These are phyloP conservation scores for Aphrophora alni DNA, from an alignment of 2,888 invertebrate species.

Conservation along the genomic window DNA sequence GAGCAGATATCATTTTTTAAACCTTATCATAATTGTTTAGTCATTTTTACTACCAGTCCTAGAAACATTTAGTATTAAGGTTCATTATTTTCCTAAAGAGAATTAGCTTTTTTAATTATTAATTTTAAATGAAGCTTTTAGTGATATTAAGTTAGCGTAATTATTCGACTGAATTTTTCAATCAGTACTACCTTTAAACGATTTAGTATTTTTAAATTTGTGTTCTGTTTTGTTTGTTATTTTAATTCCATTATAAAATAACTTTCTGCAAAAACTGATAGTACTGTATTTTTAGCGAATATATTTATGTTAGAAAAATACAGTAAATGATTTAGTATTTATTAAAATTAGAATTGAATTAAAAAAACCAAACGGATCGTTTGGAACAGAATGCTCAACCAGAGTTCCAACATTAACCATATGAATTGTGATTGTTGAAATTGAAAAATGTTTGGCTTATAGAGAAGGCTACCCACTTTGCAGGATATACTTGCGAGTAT, in stretches of 20 bases:
- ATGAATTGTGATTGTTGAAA: background rate
- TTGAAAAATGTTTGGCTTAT: background rate
- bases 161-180: background rate
- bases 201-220: conserved; percentile 30
- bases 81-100: conserved; percentile 31
- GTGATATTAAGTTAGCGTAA: background rate
- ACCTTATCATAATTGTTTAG: conserved; percentile 15
- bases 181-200: conserved; percentile 12
- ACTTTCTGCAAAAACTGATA: background rate
- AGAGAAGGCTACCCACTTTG: too few species aligned
- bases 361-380: too few species aligned
- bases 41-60: conserved; percentile 34
- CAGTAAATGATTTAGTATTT: too few species aligned
- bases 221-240: conserved; percentile 29
- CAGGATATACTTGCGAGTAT: too few species aligned
- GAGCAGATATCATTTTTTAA: background rate
- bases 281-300: too few species aligned
- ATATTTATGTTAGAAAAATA: too few species aligned
- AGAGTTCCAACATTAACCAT: too few species aligned
- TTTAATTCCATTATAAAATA: background rate
- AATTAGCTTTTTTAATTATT: conserved; percentile 30
- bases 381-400: background rate
- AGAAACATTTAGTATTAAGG: conserved; percentile 33
- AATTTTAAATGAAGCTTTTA: background rate
- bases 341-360: background rate